Evolutionary conservation across 2,797 vertebrate species (phyloP), one percentile per base, ranked within the genome.

Genomic region (Myiothlypis chrysogaster): DNA sequence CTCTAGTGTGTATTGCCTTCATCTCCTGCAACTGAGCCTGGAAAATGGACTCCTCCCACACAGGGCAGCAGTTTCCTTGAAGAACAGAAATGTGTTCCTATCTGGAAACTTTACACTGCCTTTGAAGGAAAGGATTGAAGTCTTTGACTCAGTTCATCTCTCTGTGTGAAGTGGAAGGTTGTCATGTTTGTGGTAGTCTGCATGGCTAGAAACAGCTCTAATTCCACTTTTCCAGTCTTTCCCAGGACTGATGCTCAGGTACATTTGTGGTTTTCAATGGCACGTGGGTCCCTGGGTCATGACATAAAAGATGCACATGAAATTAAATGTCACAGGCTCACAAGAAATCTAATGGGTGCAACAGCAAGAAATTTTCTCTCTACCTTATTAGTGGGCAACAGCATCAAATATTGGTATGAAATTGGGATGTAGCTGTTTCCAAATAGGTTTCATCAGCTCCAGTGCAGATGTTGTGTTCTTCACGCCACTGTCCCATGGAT

Each of bases 271-370:
- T 47, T 19, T 65, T 75, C 55, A 37, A 0, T 10, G 22, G 3
- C 41, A 43, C 0, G 0, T 39, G 23, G 2, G 21, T 37, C 23
- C 15, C 25, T 49, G 8, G n/a, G 43, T 39, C n/a, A 34, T 21
- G 8, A 16, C 6, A 24, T 12, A 24, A 83, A 53, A 59, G 4
- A 20, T 1, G 6, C 2, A n/a, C 9, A 2, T 12, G 73, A 57
- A 55, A 47, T 53, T 32, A 69, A 50, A 83, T 64, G n/a, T 41
- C 46, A 52, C 10, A 53, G 17, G 19, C 18, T 82, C 16, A n/a
- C 14, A 63, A 82, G 34, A 84, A 59, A 59, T 70, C 20, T 41
- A 35, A 68, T 10, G 10, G 47, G 11, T 41, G 22, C 30, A 65
- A 53, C 12, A 81, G 20, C 32, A 77, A 83, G 53, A 37, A 4